Percentiles rank a stretch among this genome's conserved stretches.
These are phyloP conservation scores for Samia ricini DNA, from an alignment of 1,140 invertebrate species.

Conservation along the genomic window DNA sequence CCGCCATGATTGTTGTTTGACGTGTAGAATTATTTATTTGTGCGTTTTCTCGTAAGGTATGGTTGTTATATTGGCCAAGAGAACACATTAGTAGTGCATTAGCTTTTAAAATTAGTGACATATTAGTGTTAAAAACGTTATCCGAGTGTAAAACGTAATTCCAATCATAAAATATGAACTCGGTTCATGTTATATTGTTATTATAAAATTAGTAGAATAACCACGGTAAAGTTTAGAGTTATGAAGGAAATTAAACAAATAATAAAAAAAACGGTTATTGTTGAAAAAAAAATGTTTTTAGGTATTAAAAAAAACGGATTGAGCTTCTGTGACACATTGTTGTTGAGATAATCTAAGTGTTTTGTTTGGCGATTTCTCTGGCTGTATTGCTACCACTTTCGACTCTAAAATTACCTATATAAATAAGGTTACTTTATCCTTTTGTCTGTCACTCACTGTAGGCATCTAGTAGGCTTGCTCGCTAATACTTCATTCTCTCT, in stretches of 20 bases:
- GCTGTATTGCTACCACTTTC: slow-evolving; percentile 19
- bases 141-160: slow-evolving; percentile 49
- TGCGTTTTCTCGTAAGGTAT: not conserved
- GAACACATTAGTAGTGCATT: slow-evolving; percentile 53
- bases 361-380: slow-evolving; percentile 37
- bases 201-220: slow-evolving; percentile 73
- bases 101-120: slow-evolving; percentile 76
- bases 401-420: not conserved
- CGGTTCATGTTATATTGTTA: slow-evolving; percentile 75
- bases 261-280: slow-evolving; percentile 61
- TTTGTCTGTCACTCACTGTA: slow-evolving; percentile 30
- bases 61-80: slow-evolving; percentile 36
- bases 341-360: slow-evolving; percentile 55
- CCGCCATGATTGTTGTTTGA: not conserved
- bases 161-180: slow-evolving; percentile 45
- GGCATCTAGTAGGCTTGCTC: slow-evolving; percentile 46
- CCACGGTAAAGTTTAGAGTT: slow-evolving; percentile 67
- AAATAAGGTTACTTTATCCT: slow-evolving; percentile 8
- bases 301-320: slow-evolving; percentile 65
- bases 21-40: slow-evolving; percentile 5
- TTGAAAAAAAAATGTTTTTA: slow-evolving; percentile 73
- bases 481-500: slow-evolving; percentile 46
- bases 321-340: slow-evolving; percentile 69
- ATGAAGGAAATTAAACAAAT: slow-evolving; percentile 54
- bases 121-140: slow-evolving; percentile 68